Percentiles rank a stretch among this genome's conserved stretches.
These are phyloP conservation scores for Eumeta japonica DNA, from an alignment of 1,140 invertebrate species.

Conservation along the genomic window DNA sequence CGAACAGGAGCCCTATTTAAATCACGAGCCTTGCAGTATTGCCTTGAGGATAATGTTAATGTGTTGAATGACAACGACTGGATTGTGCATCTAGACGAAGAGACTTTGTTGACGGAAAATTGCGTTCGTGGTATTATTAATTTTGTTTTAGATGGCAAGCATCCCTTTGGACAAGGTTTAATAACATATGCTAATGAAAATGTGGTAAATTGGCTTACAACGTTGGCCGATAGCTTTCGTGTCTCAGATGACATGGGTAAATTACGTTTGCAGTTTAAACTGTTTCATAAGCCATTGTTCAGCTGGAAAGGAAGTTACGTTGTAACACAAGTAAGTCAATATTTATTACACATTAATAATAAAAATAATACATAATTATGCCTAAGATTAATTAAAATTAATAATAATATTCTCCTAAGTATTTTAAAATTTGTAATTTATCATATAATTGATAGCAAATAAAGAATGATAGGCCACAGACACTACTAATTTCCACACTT, in stretches of 20 bases:
- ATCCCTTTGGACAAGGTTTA: constrained; percentile 95
- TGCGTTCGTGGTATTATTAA: constrained; percentile 90
- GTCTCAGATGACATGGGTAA: constrained; percentile 98
- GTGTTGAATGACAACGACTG: constrained; percentile 87
- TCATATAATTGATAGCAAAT: too few relatives aligned
- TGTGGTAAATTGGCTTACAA: constrained; percentile 96
- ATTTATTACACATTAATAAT: neutral
- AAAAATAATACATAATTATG: neutral
- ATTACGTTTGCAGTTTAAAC: constrained; percentile 85
- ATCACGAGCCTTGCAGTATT: constrained; percentile 93
- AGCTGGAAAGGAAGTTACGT: constrained; percentile 98
- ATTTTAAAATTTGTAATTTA: too few relatives aligned
- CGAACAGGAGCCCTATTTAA: constrained; percentile 92
- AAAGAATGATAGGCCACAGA: too few relatives aligned
- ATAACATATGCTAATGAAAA: constrained; percentile 98
- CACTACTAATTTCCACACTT: too few relatives aligned
- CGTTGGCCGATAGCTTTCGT: constrained; percentile 92
- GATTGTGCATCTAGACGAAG: constrained; percentile 99
- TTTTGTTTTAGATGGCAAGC: constrained; percentile 91
- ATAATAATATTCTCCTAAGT: too few relatives aligned
- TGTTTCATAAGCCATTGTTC: constrained; percentile 93
- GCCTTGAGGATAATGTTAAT: constrained; percentile 88
- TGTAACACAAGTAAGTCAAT: constrained; percentile 76
- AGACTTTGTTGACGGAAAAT: constrained; percentile 92
- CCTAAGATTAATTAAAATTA: too few relatives aligned